Percentiles rank a stretch among this genome's conserved stretches.
Evolutionary conservation across 2,113 vertebrate genomes (phyloP).

Genomic region (Chiloscyllium plagiosum): DNA sequence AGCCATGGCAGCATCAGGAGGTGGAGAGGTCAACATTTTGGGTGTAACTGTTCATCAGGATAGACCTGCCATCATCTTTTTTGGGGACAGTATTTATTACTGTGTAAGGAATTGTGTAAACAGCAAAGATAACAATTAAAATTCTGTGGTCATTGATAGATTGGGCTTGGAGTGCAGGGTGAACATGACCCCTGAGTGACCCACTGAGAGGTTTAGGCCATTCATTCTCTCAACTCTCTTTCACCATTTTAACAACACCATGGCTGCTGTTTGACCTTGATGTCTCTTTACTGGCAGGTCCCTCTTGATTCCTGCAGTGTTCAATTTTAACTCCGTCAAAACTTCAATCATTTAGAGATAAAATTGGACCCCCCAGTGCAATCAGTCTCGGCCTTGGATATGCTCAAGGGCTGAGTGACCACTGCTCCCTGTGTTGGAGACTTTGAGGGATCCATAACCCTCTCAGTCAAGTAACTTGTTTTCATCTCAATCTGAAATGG

Average conservation of each 20-base stretch:
- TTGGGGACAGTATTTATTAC: background rate
- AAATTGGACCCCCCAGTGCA: background rate
- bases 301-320: background rate
- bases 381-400: background rate
- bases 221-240: too few relatives aligned
- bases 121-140: background rate
- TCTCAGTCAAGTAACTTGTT: too few relatives aligned
- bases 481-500: too few relatives aligned
- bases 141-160: background rate
- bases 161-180: background rate
- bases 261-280: too few relatives aligned
- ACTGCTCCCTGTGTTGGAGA: too few relatives aligned
- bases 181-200: background rate
- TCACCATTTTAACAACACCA: too few relatives aligned
- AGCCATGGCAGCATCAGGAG: too few relatives aligned
- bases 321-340: background rate
- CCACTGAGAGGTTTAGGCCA: too few relatives aligned
- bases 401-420: too few relatives aligned
- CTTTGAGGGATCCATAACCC: too few relatives aligned
- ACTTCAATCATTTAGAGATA: background rate
- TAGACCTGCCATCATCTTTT: background rate
- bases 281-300: background rate
- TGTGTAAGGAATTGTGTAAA: background rate
- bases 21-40: too few relatives aligned
- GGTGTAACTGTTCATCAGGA: background rate